Evolutionary conservation across 1,140 invertebrate species (phyloP).

Genomic region (Cheumatopsyche charites): DNA sequence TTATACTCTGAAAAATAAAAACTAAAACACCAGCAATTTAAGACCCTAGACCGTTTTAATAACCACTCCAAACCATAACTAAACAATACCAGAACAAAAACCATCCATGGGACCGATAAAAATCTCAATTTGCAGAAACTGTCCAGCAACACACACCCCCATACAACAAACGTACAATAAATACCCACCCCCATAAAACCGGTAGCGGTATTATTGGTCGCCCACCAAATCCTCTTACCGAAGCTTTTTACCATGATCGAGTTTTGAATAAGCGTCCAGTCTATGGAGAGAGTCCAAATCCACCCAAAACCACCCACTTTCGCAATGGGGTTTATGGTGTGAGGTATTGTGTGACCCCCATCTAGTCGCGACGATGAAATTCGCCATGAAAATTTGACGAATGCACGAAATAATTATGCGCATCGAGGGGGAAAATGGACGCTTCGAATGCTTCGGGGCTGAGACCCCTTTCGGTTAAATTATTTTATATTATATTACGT

Average conservation of each 20-base stretch:
- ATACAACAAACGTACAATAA: too few relatives aligned
- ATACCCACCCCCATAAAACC: too few relatives aligned
- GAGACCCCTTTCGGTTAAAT: background rate
- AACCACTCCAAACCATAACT: too few relatives aligned
- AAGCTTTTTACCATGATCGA: conserved; percentile 40
- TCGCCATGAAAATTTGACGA: conserved; percentile 36
- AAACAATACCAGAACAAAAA: too few relatives aligned
- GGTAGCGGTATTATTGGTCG: conserved; percentile 26
- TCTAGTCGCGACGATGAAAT: conserved; percentile 10
- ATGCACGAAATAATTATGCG: conserved; percentile 27
- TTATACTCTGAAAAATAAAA: too few relatives aligned
- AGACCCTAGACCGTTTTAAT: too few relatives aligned
- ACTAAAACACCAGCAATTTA: too few relatives aligned
- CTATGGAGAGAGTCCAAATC: too few relatives aligned
- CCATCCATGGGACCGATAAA: background rate
- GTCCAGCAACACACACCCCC: too few relatives aligned
- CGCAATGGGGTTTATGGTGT: too few relatives aligned
- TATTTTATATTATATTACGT: background rate
- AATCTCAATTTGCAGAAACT: background rate
- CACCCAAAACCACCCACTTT: background rate
- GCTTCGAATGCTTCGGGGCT: conserved; percentile 4
- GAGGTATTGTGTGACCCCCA: background rate
- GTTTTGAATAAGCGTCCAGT: conserved; percentile 40
- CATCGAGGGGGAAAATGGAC: conserved; percentile 17
- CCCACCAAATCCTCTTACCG: conserved; percentile 39